phyloP scores from a whole-genome alignment of 2,113 vertebrate genomes.

The Equus quagga region DNA sequence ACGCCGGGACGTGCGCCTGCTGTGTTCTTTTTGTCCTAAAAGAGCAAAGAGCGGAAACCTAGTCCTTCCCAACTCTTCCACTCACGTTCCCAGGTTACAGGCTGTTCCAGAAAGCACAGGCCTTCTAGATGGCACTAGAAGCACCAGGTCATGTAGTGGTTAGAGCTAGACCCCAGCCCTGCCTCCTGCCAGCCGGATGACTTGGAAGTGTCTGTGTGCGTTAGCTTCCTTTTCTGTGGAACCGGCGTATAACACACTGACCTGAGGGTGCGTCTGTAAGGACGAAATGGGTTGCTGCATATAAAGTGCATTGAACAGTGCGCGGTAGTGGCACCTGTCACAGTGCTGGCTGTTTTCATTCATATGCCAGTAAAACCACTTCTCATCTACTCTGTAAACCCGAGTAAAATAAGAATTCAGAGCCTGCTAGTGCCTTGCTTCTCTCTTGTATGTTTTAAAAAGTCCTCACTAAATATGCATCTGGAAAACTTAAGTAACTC shows the following conservation, averaged over 20 bases:
- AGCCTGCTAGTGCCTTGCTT: neutral
- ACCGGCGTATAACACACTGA: neutral
- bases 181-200: neutral
- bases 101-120: neutral
- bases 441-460: neutral
- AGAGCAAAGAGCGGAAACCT: neutral
- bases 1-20: rapidly evolving
- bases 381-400: neutral
- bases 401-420: neutral
- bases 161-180: neutral
- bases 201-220: neutral
- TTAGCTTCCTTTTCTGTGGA: neutral
- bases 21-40: neutral
- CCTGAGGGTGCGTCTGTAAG: neutral
- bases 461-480: neutral
- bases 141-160: rapidly evolving
- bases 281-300: neutral
- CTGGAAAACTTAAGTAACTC: neutral
- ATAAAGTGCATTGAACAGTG: neutral
- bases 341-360: neutral
- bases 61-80: neutral
- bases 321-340: neutral
- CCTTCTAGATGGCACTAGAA: neutral
- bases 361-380: neutral
- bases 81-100: neutral